Evolutionary conservation across 2,797 vertebrate species (phyloP).

Genomic region (Hoplostethus mediterraneus): DNA sequence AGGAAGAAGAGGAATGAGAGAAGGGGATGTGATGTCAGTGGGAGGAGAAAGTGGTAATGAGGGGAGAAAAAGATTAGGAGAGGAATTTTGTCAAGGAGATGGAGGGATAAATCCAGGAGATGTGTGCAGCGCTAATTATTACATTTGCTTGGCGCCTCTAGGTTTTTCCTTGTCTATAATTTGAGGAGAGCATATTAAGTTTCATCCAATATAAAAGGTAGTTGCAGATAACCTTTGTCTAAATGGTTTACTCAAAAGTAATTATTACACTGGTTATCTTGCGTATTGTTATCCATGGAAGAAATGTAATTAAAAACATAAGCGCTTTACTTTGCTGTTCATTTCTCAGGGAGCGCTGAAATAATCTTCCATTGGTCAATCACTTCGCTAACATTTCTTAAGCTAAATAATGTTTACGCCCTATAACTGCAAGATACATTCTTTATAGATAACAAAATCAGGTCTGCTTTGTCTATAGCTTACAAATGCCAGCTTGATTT

Average conservation of each 20-base stretch:
- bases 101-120: conserved; percentile 7
- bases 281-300: conserved; percentile 13
- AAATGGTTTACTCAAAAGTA: conserved; percentile 30
- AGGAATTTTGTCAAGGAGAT: conserved; percentile 3
- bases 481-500: conserved; percentile 15
- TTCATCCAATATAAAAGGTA: conserved; percentile 17
- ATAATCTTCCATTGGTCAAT: background rate
- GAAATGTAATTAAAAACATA: conserved; percentile 12
- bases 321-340: background rate
- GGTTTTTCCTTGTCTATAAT: conserved; percentile 5
- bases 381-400: background rate
- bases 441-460: background rate
- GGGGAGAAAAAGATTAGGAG: background rate
- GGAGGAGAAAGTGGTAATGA: conserved; percentile 7
- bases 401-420: background rate
- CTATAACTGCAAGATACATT: background rate
- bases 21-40: conserved; percentile 20
- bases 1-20: background rate
- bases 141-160: background rate
- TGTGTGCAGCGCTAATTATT: conserved; percentile 8
- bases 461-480: background rate
- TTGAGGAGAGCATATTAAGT: conserved; percentile 13
- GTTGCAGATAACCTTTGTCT: conserved; percentile 25
- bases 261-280: conserved; percentile 34
- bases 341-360: background rate